A percentile compares a stretch with the other conserved stretches of the same genome.
Conservation (phyloP, 92 coral and sea anemone species). For the Porites divaricata region DNA sequence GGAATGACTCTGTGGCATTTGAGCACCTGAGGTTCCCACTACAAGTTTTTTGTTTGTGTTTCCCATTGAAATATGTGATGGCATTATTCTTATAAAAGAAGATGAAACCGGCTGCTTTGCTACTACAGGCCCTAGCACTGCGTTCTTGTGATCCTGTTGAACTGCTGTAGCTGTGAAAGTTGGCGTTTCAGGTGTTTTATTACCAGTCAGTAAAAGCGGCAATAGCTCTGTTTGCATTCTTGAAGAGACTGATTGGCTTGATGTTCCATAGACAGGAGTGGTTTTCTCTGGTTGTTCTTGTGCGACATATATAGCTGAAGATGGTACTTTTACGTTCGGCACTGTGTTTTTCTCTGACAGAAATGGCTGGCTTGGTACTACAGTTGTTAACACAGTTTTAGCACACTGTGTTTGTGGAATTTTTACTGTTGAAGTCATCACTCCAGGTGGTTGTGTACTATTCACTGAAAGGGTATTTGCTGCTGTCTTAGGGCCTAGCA, state of each 20-base stretch:
- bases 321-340: not conserved
- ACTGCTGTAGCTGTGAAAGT: not conserved
- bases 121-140: not conserved
- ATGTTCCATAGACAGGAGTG: not conserved
- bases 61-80: not conserved
- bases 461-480: constrained; percentile 1
- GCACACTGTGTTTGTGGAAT: not conserved
- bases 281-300: not conserved
- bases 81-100: not conserved
- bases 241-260: not conserved
- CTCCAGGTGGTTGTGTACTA: not conserved
- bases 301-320: not conserved
- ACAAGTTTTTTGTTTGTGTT: not conserved
- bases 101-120: not conserved
- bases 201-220: not conserved
- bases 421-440: not conserved
- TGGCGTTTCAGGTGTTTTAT: not conserved
- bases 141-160: not conserved
- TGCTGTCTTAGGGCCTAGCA: not conserved
- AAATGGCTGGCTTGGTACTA: not conserved
- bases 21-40: not conserved
- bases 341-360: not conserved
- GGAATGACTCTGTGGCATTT: not conserved
- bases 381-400: not conserved
- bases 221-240: not conserved